phyloP scores from a whole-genome alignment of 2,113 vertebrate genomes.

The Machaerirhynchus nigripectus region DNA sequence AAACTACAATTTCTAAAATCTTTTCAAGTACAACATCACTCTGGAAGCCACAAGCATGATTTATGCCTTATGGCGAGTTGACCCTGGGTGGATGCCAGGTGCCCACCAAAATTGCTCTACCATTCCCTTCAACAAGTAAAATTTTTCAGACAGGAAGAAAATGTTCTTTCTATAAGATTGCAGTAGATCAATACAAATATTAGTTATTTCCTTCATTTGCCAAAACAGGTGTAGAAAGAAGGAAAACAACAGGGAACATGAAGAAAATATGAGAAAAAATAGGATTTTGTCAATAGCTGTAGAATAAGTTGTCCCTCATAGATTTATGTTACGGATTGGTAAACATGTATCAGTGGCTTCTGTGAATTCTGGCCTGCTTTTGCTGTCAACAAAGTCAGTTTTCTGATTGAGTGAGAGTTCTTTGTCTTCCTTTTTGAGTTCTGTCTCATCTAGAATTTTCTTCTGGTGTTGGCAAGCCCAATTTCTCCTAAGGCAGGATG shows the following conservation, averaged over 20 bases:
- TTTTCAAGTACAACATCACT: not conserved
- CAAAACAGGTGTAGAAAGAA: not conserved
- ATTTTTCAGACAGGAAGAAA: not conserved
- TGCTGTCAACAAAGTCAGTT: not conserved
- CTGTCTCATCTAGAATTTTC: not conserved
- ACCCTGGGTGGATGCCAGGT: not conserved
- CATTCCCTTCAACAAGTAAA: not conserved
- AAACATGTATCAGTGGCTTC: not conserved
- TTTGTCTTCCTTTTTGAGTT: not conserved
- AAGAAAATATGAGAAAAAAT: not conserved
- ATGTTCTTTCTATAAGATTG: not conserved
- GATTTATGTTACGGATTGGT: not conserved
- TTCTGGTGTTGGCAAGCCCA: not conserved
- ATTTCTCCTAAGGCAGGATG: not conserved
- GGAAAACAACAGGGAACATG: not conserved
- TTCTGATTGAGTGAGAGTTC: not conserved
- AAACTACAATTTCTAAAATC: not conserved
- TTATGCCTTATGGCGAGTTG: not conserved
- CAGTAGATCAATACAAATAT: not conserved
- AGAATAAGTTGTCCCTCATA: not conserved
- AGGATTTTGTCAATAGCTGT: not conserved
- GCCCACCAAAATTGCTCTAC: not conserved
- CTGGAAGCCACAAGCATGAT: no score
- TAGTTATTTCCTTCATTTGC: not conserved
- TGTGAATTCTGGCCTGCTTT: not conserved